Base-by-base conservation (phyloP, 2,113 vertebrate species). In the Synodontis membranacea region DNA sequence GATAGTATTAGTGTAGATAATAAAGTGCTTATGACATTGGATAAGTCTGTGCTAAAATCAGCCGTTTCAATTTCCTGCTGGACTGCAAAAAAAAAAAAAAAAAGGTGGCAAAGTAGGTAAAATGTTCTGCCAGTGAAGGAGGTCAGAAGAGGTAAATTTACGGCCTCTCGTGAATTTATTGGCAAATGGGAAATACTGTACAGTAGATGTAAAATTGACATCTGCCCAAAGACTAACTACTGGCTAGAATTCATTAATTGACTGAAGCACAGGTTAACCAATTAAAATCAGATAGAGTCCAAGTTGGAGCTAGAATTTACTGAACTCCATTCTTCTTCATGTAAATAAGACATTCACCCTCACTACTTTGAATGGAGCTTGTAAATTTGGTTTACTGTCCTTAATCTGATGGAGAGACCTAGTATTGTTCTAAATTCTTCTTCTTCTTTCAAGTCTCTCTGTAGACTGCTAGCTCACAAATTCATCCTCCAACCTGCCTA, bases 91-190 rank as follows among this genome's bases (percentile, higher is more conserved):
- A n/a, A n/a, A n/a, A n/a, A n/a, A n/a, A n/a, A n/a, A n/a, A n/a
- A n/a, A 82, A 83, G 74, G 50, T 86, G 84, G 62, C 80, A 88
- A 83, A 83, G 64, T 68, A 31, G 75, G 83, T 66, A 46, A 66
- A 15, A 52, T 52, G 46, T 46, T 82, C 78, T 88, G 42, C 80
- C 79, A 82, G 44, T 82, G n/a, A 60, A 76, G 44, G 50, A 39
- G 54, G 62, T 72, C 76, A 66, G 31, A 68, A 39, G 25, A 37
- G n/a, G 56, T n/a, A 66, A 48, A 48, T 64, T 25, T 64, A 34
- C 3, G 25, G 54, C 21, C 21, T 64, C 42, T 25, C 39, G 19
- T 37, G 21, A 74, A 12, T 42, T 72, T 60, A 42, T 60, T 25
- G 28, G 46, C 42, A 39, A 60, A 19, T 39, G 21, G 10, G 64